Conservation (phyloP, 2,888 invertebrate species). For the Caenorhabditis japonica region DNA sequence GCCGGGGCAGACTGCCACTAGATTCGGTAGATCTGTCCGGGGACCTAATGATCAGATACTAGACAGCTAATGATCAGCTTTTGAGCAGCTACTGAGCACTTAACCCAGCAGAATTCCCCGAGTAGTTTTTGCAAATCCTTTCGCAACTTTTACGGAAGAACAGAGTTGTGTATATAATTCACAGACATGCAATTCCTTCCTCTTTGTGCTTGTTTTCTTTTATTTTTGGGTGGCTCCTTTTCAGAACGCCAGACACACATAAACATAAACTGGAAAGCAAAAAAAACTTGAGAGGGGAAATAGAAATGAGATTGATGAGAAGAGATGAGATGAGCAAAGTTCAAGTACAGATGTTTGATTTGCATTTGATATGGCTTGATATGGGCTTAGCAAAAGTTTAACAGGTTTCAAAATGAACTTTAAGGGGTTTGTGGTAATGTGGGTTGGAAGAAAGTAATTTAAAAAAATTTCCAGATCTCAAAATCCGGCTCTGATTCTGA, state of each 20-base stretch:
- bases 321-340: too few species aligned
- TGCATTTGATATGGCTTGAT: conserved; percentile 7
- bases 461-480: conserved; percentile 64
- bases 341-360: conserved; percentile 13
- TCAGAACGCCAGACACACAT: background rate
- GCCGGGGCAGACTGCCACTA: too few species aligned
- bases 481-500: conserved; percentile 61
- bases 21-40: too few species aligned
- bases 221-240: conserved; percentile 2
- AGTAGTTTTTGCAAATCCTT: background rate
- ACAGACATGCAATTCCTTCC: conserved; percentile 33
- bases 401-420: background rate
- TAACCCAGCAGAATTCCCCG: too few species aligned
- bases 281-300: conserved; percentile 14
- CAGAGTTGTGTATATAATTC: conserved; percentile 38
- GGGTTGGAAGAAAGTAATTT: background rate
- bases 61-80: too few species aligned
- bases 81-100: too few species aligned
- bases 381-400: background rate
- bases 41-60: too few species aligned
- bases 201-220: conserved; percentile 6
- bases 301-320: background rate
- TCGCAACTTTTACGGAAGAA: background rate
- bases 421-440: conserved; percentile 1
- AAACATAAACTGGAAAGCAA: background rate